Evolutionary conservation across 2,888 invertebrate species (phyloP).

Genomic region (Drosophila fungiperda): DNA sequence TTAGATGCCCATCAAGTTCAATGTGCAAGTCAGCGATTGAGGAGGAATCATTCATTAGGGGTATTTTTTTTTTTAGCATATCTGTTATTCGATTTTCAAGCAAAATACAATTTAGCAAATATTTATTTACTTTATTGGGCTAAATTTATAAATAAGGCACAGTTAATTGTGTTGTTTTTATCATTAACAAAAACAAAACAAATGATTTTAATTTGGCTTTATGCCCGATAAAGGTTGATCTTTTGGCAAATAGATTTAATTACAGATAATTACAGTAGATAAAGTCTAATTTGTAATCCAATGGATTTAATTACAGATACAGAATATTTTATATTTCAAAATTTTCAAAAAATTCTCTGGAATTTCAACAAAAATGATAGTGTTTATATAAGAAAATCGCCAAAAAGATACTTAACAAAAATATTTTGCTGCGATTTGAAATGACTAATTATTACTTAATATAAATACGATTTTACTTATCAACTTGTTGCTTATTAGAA

Average conservation of each 20-base stretch:
- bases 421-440: not conserved
- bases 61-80: not conserved
- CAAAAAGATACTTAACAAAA: not conserved
- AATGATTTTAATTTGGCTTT: not conserved
- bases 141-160: slow-evolving; percentile 3
- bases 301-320: not conserved
- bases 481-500: not conserved
- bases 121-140: not conserved
- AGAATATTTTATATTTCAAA: not conserved
- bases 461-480: not conserved
- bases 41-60: not conserved
- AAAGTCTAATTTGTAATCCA: not conserved
- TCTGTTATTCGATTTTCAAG: slow-evolving; percentile 2
- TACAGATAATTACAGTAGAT: not conserved
- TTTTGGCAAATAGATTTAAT: not conserved
- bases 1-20: slow-evolving; percentile 34
- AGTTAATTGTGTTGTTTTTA: not conserved
- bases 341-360: not conserved
- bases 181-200: not conserved
- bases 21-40: not conserved
- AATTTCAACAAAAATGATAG: not conserved
- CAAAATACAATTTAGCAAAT: slow-evolving; percentile 4
- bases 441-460: not conserved
- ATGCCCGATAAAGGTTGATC: not conserved
- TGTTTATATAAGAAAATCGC: not conserved